A percentile compares a stretch with the other conserved stretches of the same genome.
Evolutionary conservation across 2,113 vertebrate genomes (phyloP).

Genomic region (Mustelus asterias): DNA sequence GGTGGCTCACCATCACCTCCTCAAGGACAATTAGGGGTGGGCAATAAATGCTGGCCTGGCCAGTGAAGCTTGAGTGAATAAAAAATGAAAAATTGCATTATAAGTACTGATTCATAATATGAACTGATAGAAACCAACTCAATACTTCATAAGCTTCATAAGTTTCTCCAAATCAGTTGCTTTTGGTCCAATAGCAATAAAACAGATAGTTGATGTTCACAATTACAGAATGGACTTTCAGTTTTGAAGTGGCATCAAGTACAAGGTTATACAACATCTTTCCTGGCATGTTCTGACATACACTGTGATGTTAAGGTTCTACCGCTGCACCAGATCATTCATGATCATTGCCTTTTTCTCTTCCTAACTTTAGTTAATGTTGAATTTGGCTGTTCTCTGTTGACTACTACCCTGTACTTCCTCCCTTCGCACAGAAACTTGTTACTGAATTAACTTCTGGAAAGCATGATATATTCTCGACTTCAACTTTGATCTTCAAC

Average conservation of each 20-base stretch:
- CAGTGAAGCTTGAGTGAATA: too few relatives aligned
- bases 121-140: not conserved
- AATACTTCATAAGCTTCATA: not conserved
- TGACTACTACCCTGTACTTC: not conserved
- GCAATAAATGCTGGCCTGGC: too few relatives aligned
- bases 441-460: not conserved
- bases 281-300: not conserved
- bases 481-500: not conserved
- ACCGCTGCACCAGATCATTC: not conserved
- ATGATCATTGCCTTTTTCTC: not conserved
- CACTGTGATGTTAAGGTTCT: not conserved
- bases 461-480: not conserved
- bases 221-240: not conserved
- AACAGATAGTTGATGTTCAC: not conserved
- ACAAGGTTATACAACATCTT: not conserved
- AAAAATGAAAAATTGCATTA: not conserved
- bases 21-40: too few relatives aligned
- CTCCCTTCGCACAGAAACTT: not conserved
- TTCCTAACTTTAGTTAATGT: not conserved
- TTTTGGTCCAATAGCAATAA: not conserved
- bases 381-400: not conserved
- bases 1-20: too few relatives aligned
- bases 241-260: not conserved
- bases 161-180: not conserved
- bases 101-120: not conserved